Conservation (phyloP, 2,888 invertebrate species). For the Pardosa pseudoannulata region DNA sequence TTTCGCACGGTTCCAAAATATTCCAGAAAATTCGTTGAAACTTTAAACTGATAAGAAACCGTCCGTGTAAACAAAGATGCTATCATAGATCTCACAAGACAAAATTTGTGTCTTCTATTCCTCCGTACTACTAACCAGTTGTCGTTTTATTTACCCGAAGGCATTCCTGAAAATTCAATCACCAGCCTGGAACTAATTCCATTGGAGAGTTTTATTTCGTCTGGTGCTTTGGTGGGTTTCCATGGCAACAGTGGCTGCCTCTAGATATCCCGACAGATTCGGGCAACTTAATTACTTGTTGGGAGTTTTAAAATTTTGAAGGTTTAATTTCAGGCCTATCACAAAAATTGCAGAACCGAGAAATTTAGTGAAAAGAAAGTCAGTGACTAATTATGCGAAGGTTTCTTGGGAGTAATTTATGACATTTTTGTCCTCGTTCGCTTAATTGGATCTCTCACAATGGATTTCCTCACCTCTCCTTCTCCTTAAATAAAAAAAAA, state of each 20-base stretch:
- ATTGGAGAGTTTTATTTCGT: background rate
- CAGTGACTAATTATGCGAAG: too few relatives aligned
- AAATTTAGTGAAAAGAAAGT: too few relatives aligned
- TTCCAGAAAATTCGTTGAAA: too few relatives aligned
- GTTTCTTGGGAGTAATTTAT: too few relatives aligned
- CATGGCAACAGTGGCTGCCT: constrained; percentile 21
- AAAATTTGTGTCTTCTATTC: background rate
- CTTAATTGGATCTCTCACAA: too few relatives aligned
- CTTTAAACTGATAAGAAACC: too few relatives aligned
- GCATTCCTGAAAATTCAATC: background rate
- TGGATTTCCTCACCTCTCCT: too few relatives aligned
- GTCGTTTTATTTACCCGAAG: background rate
- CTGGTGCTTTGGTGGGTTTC: background rate
- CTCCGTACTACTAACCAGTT: background rate
- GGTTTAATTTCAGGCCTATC: too few relatives aligned
- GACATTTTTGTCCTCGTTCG: too few relatives aligned
- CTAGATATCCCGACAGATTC: background rate
- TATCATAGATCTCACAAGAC: background rate
- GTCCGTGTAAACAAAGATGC: background rate
- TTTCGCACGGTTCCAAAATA: too few relatives aligned
- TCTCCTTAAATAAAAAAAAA: too few relatives aligned
- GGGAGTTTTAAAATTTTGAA: background rate
- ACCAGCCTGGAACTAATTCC: background rate
- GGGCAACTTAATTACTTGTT: background rate
- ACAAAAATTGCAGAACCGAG: too few relatives aligned